Percentiles rank a stretch among this genome's conserved stretches.
Conservation (phyloP, 2,797 vertebrate genomes). For the Pygocentrus nattereri region DNA sequence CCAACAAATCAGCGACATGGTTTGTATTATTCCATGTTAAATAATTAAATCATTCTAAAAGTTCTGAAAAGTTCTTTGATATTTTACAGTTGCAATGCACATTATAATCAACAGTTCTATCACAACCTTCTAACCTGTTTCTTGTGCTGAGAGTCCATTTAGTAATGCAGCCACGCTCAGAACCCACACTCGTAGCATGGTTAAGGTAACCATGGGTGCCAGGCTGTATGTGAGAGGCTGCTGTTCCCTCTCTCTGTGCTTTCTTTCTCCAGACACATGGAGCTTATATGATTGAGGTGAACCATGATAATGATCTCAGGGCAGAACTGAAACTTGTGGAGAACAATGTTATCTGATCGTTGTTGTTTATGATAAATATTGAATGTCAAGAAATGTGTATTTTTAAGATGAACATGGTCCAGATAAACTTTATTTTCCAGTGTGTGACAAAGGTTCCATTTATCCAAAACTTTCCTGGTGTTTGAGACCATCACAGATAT, state of each 20-base stretch:
- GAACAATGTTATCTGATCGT: neutral
- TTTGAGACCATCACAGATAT: too few species aligned
- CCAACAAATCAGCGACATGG: too few species aligned
- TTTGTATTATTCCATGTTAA: too few species aligned
- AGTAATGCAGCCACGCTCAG: slow-evolving; percentile 13
- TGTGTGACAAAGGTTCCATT: too few species aligned
- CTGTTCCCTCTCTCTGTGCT: too few species aligned
- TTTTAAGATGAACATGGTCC: too few species aligned
- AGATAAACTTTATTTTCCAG: too few species aligned
- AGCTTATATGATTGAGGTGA: slow-evolving; percentile 12
- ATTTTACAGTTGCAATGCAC: neutral
- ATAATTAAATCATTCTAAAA: too few species aligned
- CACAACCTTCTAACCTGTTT: neutral
- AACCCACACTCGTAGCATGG: slow-evolving; percentile 23
- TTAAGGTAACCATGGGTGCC: neutral
- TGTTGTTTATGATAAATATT: too few species aligned
- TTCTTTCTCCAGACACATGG: neutral
- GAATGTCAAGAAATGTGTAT: too few species aligned
- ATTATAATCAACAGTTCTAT: neutral
- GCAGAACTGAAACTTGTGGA: slow-evolving; percentile 10
- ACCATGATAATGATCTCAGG: neutral
- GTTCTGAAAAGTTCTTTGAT: too few species aligned
- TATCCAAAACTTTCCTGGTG: too few species aligned
- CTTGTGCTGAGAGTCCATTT: slow-evolving; percentile 13
- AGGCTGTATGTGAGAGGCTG: neutral